Percentiles rank a stretch among this genome's conserved stretches.
Conservation (phyloP, 2,797 vertebrate genomes). For the Enteromius viviparus region DNA sequence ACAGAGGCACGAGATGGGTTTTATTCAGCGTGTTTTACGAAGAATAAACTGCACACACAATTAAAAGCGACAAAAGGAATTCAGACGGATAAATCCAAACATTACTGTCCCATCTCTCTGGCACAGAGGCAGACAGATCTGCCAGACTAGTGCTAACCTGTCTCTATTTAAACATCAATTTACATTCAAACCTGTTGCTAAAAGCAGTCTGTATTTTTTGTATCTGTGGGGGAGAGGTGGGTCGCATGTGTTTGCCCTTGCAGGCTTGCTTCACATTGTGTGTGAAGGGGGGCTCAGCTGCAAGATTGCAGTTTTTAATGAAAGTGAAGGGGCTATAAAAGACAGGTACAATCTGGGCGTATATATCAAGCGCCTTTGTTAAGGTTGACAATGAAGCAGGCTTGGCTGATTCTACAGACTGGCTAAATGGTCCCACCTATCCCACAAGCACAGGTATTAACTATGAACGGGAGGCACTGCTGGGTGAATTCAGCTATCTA, state of each 20-base stretch:
- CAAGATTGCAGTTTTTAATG: conserved; percentile 80
- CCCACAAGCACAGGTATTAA: conserved; percentile 69
- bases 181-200: conserved; percentile 85
- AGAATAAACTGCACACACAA: conserved; percentile 47
- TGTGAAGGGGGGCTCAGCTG: conserved; percentile 79
- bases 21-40: conserved; percentile 30
- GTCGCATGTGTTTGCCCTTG: conserved; percentile 85
- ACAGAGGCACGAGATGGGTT: conserved; percentile 32
- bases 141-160: conserved; percentile 75
- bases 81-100: conserved; percentile 70
- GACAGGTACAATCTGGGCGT: conserved; percentile 82
- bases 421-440: conserved; percentile 72
- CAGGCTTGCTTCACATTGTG: conserved; percentile 78
- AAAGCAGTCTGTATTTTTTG: conserved; percentile 80
- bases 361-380: conserved; percentile 81
- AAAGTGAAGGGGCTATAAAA: conserved; percentile 83
- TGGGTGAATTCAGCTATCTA: conserved; percentile 52
- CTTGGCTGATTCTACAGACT: conserved; percentile 77
- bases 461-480: conserved; percentile 59
- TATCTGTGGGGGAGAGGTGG: conserved; percentile 65
- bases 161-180: conserved; percentile 85
- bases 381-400: conserved; percentile 76
- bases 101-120: conserved; percentile 61
- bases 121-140: conserved; percentile 63
- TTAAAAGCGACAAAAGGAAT: conserved; percentile 70